Evolutionary conservation across 2,113 vertebrate genomes (phyloP).

Genomic region (Chaenocephalus aceratus): DNA sequence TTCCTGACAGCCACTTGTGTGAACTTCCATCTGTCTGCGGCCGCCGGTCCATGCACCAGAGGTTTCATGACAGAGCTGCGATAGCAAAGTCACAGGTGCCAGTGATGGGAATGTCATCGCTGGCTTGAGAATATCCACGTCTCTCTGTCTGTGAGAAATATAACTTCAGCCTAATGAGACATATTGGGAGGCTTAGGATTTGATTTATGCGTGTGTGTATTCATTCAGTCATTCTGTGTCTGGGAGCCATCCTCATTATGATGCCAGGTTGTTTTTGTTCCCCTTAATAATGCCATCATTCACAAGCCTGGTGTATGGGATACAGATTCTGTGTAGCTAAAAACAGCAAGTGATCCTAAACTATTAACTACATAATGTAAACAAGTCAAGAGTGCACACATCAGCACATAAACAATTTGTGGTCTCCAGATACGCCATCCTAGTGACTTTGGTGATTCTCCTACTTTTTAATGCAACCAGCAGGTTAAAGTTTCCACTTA

Average conservation of each 20-base stretch:
- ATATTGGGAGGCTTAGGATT: slow-evolving; percentile 10
- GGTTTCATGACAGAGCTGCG: slow-evolving; percentile 52
- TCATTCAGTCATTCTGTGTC: slow-evolving; percentile 11
- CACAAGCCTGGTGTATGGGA: background rate
- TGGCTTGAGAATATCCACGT: slow-evolving; percentile 43
- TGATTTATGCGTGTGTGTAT: slow-evolving; percentile 19
- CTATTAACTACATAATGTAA: background rate
- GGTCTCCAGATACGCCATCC: background rate
- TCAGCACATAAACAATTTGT: background rate
- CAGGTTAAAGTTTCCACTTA: background rate
- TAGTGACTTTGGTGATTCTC: too few species aligned
- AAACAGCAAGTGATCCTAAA: background rate
- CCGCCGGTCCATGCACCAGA: slow-evolving; percentile 43
- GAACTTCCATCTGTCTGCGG: slow-evolving; percentile 54
- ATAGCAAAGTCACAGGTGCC: slow-evolving; percentile 42
- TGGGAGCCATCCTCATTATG: slow-evolving; percentile 33
- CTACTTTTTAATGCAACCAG: background rate
- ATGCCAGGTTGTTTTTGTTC: slow-evolving; percentile 32
- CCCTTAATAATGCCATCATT: slow-evolving; percentile 13
- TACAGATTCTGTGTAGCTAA: background rate
- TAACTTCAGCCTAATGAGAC: slow-evolving; percentile 44
- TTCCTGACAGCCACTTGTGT: slow-evolving; percentile 65
- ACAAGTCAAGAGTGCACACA: background rate
- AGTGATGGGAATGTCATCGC: slow-evolving; percentile 41
- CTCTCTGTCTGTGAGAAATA: slow-evolving; percentile 51